phyloP scores from a whole-genome alignment of 1,140 invertebrate species.

The Zaprionus ornatus region DNA sequence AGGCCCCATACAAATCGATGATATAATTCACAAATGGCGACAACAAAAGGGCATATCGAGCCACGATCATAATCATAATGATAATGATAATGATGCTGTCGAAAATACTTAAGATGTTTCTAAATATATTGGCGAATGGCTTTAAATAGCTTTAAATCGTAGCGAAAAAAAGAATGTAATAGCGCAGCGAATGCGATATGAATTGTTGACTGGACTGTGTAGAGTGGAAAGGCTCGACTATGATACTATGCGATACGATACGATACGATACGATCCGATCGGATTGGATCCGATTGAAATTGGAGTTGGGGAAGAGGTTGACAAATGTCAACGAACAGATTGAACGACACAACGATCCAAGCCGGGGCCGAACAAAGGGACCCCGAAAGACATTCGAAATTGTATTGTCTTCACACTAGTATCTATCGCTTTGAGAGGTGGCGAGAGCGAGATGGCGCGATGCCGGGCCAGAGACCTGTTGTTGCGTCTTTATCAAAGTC shows the following conservation, averaged over 20 bases:
- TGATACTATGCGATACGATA: neutral
- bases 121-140: slow-evolving; percentile 42
- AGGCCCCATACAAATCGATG: neutral
- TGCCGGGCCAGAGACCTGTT: slow-evolving; percentile 27
- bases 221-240: neutral
- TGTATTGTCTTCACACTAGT: slow-evolving; percentile 50
- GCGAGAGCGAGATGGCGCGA: neutral
- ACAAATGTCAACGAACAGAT: slow-evolving; percentile 78
- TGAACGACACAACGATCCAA: slow-evolving; percentile 40
- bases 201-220: slow-evolving; percentile 10
- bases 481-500: slow-evolving; percentile 43
- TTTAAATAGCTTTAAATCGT: slow-evolving; percentile 35
- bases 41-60: slow-evolving; percentile 34
- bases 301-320: slow-evolving; percentile 35
- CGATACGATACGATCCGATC: slow-evolving; percentile 3
- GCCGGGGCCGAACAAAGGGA: neutral
- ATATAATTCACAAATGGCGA: slow-evolving; percentile 24
- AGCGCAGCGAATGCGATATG: slow-evolving; percentile 34
- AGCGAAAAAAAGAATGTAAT: slow-evolving; percentile 16
- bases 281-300: slow-evolving; percentile 6
- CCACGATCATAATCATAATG: neutral
- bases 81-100: slow-evolving; percentile 19
- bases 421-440: neutral
- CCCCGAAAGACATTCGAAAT: slow-evolving; percentile 68
- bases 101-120: slow-evolving; percentile 41